Base-by-base conservation (phyloP, 53 echinoderm and acorn worm genomes). In the Temnopleurus reevesii region DNA sequence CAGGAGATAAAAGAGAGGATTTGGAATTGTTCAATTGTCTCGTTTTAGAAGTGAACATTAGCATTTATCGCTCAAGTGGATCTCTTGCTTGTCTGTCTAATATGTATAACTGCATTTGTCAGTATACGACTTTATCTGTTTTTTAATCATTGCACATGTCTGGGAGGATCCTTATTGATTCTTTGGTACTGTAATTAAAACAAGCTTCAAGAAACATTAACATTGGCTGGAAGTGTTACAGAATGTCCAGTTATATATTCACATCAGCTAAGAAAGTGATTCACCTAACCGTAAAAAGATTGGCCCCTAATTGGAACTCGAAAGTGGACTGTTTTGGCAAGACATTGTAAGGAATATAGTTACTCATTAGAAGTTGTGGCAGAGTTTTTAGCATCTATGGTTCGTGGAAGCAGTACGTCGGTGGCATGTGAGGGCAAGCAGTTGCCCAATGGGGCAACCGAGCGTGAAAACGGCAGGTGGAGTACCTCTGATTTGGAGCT, bases 401-500 rank as follows among this genome's bases (percentile, higher is more conserved):
- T 87, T 47, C 26, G 47, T 13, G 88, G 88, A 19, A 36, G 71
- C 53, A 51, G 23, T 8, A 63, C 63, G 86, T 46, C 64, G 21
- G 51, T 86, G 47, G 86, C 8, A 5, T 51, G 88, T 53, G 35
- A 64, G 65, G 53, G 71, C 45, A 45, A 53, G 13, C 30, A 49
- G 49, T 30, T 53, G 34, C 49, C 65, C 30, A 31, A 17, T 86
- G 15, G 43, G 86, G 61, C 59, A 44, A 26, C 28, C 9, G 58
- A 36, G 12, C 59, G 12, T 7, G 27, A n/a, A 2, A 19, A 51
- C 9, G 18, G 34, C 21, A 44, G 88, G 33, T 60, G 86, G 86
- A 71, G 71, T 51, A 26, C 71, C 34, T 87, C 88, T 8, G 88
- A 87, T n/a, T 4, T 86, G 8, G 28, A 61, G 63, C 4, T 65